These are phyloP conservation scores for Artemisiospiza belli DNA, from an alignment of 2,113 vertebrate species.

Conservation along the genomic window DNA sequence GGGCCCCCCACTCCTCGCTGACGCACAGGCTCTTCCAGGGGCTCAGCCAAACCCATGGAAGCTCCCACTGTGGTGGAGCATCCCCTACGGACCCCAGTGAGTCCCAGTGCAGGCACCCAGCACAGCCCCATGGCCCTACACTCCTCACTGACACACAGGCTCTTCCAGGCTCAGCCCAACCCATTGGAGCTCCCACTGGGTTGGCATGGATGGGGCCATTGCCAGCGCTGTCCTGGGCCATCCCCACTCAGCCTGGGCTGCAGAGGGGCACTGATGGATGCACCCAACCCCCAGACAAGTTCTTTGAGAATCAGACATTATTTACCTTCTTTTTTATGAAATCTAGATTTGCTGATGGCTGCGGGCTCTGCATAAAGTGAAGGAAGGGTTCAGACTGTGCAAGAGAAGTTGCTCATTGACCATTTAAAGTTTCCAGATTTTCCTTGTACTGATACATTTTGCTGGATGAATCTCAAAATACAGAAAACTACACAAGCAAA, in stretches of 20 bases:
- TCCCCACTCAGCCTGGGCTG: accelerated
- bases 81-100: accelerated
- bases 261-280: not conserved
- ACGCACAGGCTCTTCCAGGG: accelerated
- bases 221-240: not conserved
- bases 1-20: accelerated
- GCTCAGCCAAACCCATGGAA: accelerated
- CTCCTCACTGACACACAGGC: accelerated
- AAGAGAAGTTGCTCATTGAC: not conserved
- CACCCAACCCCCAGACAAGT: not conserved
- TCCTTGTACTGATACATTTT: not conserved
- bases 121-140: accelerated
- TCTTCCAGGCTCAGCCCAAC: not conserved
- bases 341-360: not conserved
- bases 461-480: not conserved
- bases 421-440: not conserved
- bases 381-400: not conserved
- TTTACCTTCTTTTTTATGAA: not conserved
- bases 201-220: accelerated
- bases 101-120: too few species aligned
- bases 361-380: not conserved
- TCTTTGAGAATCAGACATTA: not conserved
- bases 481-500: not conserved
- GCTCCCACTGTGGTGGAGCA: accelerated
- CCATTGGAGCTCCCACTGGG: too few species aligned